These are phyloP conservation scores for Pongo pygmaeus DNA, from an alignment of 2,113 vertebrate species.

Conservation along the genomic window DNA sequence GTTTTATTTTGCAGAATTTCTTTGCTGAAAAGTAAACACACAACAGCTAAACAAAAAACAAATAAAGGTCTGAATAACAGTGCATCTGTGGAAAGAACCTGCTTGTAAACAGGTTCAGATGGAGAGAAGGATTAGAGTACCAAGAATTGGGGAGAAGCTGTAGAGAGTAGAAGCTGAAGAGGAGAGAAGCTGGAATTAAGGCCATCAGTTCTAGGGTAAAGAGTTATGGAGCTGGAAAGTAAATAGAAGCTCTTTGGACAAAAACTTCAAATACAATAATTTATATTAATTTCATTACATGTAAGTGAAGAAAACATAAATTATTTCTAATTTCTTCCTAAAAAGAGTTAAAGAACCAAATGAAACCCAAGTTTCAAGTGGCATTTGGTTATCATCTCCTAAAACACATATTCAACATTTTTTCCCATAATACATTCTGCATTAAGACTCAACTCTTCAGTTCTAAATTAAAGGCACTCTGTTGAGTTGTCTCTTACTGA, in stretches of 20 bases:
- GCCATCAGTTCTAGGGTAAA: not conserved
- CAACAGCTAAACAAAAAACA: not conserved
- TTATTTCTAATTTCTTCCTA: not conserved
- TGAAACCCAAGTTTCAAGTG: not conserved
- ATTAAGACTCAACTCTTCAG: not conserved
- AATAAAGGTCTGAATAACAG: not conserved
- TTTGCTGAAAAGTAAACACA: constrained; percentile 46
- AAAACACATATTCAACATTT: not conserved
- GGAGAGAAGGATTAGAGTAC: not conserved
- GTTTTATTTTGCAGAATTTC: constrained; percentile 5
- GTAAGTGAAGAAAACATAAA: not conserved
- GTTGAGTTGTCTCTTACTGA: not conserved
- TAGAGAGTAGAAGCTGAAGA: not conserved
- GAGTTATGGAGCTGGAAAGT: not conserved
- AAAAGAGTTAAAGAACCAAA: not conserved
- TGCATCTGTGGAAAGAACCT: not conserved
- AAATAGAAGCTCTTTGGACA: not conserved
- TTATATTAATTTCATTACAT: not conserved
- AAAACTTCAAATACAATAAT: not conserved
- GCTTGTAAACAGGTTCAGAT: not conserved
- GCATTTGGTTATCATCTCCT: not conserved
- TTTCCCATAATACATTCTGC: not conserved
- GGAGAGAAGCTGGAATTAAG: not conserved
- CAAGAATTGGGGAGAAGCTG: not conserved
- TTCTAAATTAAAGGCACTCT: not conserved